phyloP scores from a whole-genome alignment of 2,888 invertebrate genomes.

The Synergus gifuensis region DNA sequence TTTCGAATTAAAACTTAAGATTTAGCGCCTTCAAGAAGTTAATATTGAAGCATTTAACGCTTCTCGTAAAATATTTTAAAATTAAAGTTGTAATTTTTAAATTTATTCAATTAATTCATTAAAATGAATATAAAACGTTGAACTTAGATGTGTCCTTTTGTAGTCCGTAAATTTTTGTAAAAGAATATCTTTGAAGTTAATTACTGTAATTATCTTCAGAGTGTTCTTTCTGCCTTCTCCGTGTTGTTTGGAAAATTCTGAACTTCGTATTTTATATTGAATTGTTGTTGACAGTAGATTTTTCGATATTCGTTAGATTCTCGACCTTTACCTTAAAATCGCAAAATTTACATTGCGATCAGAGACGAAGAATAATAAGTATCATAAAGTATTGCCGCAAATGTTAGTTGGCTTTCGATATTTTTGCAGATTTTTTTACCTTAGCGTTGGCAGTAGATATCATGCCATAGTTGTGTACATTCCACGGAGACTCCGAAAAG shows the following conservation, averaged over 20 bases:
- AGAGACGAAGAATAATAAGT: neutral
- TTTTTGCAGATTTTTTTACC: conserved; percentile 38
- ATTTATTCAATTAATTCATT: too few species aligned
- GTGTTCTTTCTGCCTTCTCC: conserved; percentile 25
- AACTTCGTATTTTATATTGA: conserved; percentile 26
- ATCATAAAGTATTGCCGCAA: neutral
- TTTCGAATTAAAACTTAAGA: too few species aligned
- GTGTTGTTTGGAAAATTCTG: conserved; percentile 1
- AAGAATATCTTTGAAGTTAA: neutral
- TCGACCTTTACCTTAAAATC: neutral
- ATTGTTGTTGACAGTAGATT: conserved; percentile 23
- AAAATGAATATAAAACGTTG: neutral
- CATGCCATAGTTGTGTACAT: conserved; percentile 19
- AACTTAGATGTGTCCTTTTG: neutral
- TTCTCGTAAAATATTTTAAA: too few species aligned
- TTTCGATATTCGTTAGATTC: neutral
- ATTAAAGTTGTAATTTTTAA: too few species aligned
- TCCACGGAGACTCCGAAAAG: neutral
- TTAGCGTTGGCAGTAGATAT: conserved; percentile 21
- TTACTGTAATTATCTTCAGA: neutral
- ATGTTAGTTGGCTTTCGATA: conserved; percentile 29
- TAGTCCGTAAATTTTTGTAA: conserved; percentile 9
- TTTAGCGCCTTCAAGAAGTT: too few species aligned
- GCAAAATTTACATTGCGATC: neutral
- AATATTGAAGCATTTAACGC: too few species aligned